Evolutionary conservation across 2,888 invertebrate species (phyloP), one percentile per base, ranked within the genome.

Genomic region (Leptinotarsa tumamoca): DNA sequence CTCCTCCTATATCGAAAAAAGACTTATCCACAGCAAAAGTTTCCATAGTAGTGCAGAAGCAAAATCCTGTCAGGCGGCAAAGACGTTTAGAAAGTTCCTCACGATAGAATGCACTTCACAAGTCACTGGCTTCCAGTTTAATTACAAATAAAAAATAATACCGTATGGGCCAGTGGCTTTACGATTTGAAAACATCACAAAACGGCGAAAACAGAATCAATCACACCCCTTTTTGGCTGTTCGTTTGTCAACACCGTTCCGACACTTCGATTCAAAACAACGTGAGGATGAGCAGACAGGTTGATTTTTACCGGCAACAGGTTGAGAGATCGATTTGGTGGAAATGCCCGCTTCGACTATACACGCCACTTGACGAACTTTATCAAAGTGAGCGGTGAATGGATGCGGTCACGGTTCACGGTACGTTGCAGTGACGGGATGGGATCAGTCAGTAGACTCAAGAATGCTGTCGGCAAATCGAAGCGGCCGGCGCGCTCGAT

Each of bases 1-100:
- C 91, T 17, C 85, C 83, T 85, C 92, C 92, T 87, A 93, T 92
- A 89, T 95, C 95, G 90, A 93, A 94, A 79, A 87, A 87, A 43
- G 86, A 86, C 80, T 87, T 87, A 84, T 87, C 87, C 83, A 87
- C 86, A 61, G 85, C 84, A 90, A 94, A 94, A 84, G 91, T 90
- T 90, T 93, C 93, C 93, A 93, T 93, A 76, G 73, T 74, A 73
- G 69, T 68, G 43, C 27, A 33, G 27, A 51, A 69, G 21, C 21
- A 58, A 15, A 58, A 23, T 58, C 58, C 58, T 15, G 23, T 21
- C 21, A 17, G n/a, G 52, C 43, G 10, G 43, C 2, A 52, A 18
- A 18, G 13, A 10, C 54, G 18, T 7, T 58, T 21, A 58, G 58
- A 58, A 58, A 58, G 58, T 58, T 58, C 58, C 23, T 10, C 3